phyloP scores from a whole-genome alignment of 2,113 vertebrate genomes.

The Sminthopsis crassicaudata region DNA sequence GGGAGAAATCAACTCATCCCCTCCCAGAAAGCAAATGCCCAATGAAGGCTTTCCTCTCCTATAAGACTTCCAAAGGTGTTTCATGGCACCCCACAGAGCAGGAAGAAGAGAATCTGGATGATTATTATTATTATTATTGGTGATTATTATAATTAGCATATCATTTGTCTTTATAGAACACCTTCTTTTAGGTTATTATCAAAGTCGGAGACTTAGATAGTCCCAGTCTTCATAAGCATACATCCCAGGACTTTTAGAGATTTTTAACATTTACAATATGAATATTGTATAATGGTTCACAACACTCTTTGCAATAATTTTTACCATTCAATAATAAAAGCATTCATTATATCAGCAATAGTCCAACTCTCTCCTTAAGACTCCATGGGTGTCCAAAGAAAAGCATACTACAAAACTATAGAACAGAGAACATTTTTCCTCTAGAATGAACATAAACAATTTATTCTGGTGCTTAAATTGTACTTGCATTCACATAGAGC shows the following conservation, averaged over 20 bases:
- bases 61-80: background rate
- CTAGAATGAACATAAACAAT: background rate
- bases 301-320: background rate
- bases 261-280: background rate
- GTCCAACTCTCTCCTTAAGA: constrained; percentile 8
- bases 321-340: background rate
- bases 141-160: constrained; percentile 3
- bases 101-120: background rate
- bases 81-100: background rate
- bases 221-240: background rate
- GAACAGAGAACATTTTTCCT: background rate
- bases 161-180: constrained; percentile 16
- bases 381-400: background rate
- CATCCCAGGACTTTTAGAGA: background rate
- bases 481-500: background rate
- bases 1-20: background rate
- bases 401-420: constrained; percentile 4
- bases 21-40: background rate
- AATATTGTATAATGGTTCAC: background rate
- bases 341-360: background rate
- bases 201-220: background rate
- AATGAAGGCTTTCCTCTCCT: background rate
- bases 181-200: background rate
- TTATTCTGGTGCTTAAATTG: background rate
- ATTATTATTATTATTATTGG: background rate